A percentile compares a stretch with the other conserved stretches of the same genome.
phyloP scores from a whole-genome alignment of 2,888 invertebrate species.

The Merodon equestris region DNA sequence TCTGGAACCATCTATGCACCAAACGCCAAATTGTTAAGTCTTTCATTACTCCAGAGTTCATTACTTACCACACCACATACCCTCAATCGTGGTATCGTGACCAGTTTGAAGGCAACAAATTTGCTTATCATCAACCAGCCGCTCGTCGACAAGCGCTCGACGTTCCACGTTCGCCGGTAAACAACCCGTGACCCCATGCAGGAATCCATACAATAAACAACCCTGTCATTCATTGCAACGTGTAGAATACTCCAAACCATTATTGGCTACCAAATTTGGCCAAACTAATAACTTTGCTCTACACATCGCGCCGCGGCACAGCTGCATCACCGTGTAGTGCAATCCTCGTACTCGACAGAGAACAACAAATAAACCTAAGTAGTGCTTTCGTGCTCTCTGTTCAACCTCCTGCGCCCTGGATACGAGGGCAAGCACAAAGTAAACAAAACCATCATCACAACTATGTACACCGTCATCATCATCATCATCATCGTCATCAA shows the following conservation, averaged over 20 bases:
- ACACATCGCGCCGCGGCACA: slow-evolving; percentile 52
- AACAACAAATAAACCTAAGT: slow-evolving; percentile 11
- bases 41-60: no score
- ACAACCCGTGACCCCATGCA: slow-evolving; percentile 25
- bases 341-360: no score
- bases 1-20: no score
- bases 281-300: slow-evolving; percentile 64
- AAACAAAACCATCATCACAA: slow-evolving; percentile 60
- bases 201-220: slow-evolving; percentile 45
- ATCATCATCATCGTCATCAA: slow-evolving; percentile 31
- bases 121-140: slow-evolving; percentile 1
- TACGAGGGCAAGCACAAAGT: slow-evolving; percentile 34
- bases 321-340: slow-evolving; percentile 16
- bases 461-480: slow-evolving; percentile 17
- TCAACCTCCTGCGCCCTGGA: slow-evolving; percentile 41
- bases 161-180: not conserved
- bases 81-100: slow-evolving; percentile 3
- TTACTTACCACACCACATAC: no score
- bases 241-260: slow-evolving; percentile 54
- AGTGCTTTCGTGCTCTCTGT: slow-evolving; percentile 3
- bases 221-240: slow-evolving; percentile 52
- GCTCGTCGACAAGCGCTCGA: no score
- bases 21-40: no score
- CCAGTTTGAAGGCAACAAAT: not conserved
- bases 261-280: slow-evolving; percentile 65